phyloP scores from a whole-genome alignment of 2,888 invertebrate genomes.

The Lottia scabra region DNA sequence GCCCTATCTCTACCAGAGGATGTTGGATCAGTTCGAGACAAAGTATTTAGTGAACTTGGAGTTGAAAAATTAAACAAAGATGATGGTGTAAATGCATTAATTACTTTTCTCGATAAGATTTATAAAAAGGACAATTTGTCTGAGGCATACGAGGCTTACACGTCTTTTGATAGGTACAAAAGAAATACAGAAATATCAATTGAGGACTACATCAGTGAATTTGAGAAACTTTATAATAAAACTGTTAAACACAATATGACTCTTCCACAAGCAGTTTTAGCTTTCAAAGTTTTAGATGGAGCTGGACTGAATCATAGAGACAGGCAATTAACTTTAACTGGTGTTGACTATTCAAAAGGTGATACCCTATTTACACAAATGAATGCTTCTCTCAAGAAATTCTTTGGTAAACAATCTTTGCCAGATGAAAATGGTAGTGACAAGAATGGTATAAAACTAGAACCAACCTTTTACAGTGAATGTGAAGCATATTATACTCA shows the following conservation, averaged over 20 bases:
- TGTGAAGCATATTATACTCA: no score
- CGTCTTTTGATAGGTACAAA: conserved; percentile 30
- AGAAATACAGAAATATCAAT: no score
- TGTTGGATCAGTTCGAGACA: no score
- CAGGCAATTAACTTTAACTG: conserved; percentile 27
- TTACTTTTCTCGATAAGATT: conserved; percentile 24
- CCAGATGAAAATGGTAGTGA: not conserved
- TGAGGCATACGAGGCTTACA: conserved; percentile 29
- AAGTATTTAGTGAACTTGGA: no score
- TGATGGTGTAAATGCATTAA: no score
- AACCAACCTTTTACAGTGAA: no score
- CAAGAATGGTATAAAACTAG: no score
- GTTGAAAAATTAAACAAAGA: no score
- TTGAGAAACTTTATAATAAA: conserved; percentile 18
- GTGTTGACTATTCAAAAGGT: conserved; percentile 25
- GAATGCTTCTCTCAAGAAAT: conserved; percentile 18
- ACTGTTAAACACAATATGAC: conserved; percentile 27
- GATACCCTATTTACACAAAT: conserved; percentile 25
- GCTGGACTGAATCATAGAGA: conserved; percentile 23
- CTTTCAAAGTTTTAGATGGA: conserved; percentile 25
- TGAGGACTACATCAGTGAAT: no score
- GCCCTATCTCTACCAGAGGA: conserved; percentile 19
- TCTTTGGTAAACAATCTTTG: conserved; percentile 23
- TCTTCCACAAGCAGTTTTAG: conserved; percentile 23
- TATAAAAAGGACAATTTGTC: conserved; percentile 28